These are phyloP conservation scores for Macroglossus sobrinus DNA, from an alignment of 2,113 vertebrate species.

Conservation along the genomic window DNA sequence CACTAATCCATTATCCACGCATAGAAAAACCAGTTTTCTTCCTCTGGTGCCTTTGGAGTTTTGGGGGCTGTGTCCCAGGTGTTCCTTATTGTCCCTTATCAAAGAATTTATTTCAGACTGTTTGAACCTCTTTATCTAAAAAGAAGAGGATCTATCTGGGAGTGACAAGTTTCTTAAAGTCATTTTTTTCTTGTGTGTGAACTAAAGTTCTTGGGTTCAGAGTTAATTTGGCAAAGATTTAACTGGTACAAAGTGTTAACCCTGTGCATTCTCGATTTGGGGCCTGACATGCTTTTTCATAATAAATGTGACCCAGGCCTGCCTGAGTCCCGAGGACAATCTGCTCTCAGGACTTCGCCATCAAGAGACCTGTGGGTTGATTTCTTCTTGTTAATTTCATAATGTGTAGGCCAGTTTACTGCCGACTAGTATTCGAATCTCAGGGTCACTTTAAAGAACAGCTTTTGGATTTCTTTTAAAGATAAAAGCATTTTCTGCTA, in stretches of 20 bases:
- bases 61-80: not conserved
- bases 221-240: not conserved
- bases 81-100: not conserved
- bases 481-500: not conserved
- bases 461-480: not conserved
- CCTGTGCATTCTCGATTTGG: not conserved
- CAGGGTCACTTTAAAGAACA: not conserved
- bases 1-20: not conserved
- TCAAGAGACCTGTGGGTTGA: not conserved
- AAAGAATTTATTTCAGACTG: not conserved
- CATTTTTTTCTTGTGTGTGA: not conserved
- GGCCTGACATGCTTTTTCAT: not conserved
- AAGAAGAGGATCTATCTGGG: not conserved
- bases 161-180: not conserved
- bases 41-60: not conserved
- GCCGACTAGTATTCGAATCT: not conserved
- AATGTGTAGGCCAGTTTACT: not conserved
- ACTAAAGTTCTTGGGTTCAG: not conserved
- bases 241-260: not conserved
- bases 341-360: not conserved
- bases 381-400: not conserved
- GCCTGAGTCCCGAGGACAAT: not conserved
- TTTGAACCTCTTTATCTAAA: not conserved
- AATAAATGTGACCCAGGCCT: not conserved
- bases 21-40: not conserved